Conservation (phyloP, 1,140 invertebrate genomes). For the Lordiphosa mommai region DNA sequence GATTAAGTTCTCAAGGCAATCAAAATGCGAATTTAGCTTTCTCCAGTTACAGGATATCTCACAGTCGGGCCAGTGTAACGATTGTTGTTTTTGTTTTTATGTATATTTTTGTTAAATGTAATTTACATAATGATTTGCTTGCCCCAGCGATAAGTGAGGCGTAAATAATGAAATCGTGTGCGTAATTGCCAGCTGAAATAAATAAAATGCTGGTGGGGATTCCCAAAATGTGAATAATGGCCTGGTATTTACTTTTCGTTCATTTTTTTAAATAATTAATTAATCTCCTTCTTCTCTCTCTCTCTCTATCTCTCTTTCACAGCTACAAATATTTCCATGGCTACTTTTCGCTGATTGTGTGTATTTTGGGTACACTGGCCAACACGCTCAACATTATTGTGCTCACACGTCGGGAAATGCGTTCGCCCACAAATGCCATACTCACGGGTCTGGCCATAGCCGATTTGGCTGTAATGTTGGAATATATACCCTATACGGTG, state of each 20-base stretch:
- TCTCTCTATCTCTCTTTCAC: background rate
- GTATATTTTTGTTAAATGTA: slow-evolving; percentile 41
- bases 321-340: slow-evolving; percentile 75
- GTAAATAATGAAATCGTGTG: slow-evolving; percentile 52
- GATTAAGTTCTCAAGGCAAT: no score
- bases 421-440: slow-evolving; percentile 90
- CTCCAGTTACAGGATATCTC: no score
- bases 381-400: slow-evolving; percentile 98
- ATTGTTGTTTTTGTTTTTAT: background rate
- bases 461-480: slow-evolving; percentile 95
- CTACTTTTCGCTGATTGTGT: slow-evolving; percentile 83
- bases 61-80: no score
- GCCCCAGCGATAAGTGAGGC: slow-evolving; percentile 26
- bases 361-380: slow-evolving; percentile 93
- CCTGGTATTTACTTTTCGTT: no score
- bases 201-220: slow-evolving; percentile 1
- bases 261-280: no score
- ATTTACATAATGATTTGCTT: slow-evolving; percentile 65
- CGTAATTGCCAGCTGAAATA: slow-evolving; percentile 43
- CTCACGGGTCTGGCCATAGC: slow-evolving; percentile 94
- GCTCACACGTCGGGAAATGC: slow-evolving; percentile 93
- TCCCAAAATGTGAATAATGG: no score
- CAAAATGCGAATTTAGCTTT: no score
- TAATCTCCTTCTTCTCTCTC: no score
- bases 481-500: slow-evolving; percentile 94